A percentile compares a stretch with the other conserved stretches of the same genome.
Evolutionary conservation across 2,888 invertebrate genomes (phyloP).

Genomic region (Drosophila anomelani): DNA sequence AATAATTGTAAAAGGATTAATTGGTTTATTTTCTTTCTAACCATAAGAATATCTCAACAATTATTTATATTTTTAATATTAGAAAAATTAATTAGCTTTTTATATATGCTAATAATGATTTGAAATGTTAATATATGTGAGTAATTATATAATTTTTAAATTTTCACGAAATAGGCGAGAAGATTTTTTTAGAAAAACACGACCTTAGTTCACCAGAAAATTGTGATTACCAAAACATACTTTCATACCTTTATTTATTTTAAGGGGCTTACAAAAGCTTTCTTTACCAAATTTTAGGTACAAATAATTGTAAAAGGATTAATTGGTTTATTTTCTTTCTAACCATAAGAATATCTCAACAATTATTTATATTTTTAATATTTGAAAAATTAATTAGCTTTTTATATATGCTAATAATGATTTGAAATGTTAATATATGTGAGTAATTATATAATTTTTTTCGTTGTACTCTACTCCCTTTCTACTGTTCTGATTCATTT

Average conservation of each 20-base stretch:
- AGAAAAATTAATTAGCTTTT: background rate
- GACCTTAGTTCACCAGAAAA: background rate
- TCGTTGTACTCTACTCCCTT: too few relatives aligned
- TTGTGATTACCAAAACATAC: background rate
- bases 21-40: too few relatives aligned
- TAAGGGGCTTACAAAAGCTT: background rate
- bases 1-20: background rate
- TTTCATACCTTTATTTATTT: background rate
- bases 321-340: too few relatives aligned
- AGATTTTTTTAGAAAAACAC: background rate
- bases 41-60: too few relatives aligned
- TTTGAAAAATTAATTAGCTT: background rate
- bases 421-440: too few relatives aligned
- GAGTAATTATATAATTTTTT: too few relatives aligned
- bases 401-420: background rate
- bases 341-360: too few relatives aligned
- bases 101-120: background rate
- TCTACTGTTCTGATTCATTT: background rate
- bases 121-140: too few relatives aligned
- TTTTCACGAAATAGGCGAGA: background rate
- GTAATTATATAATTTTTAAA: too few relatives aligned
- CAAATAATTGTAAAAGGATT: background rate
- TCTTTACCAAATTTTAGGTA: background rate
- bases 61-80: background rate
- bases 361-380: background rate